A percentile compares a stretch with the other conserved stretches of the same genome.
phyloP scores from a whole-genome alignment of 2,888 invertebrate species.

The Nephrotoma flavescens region DNA sequence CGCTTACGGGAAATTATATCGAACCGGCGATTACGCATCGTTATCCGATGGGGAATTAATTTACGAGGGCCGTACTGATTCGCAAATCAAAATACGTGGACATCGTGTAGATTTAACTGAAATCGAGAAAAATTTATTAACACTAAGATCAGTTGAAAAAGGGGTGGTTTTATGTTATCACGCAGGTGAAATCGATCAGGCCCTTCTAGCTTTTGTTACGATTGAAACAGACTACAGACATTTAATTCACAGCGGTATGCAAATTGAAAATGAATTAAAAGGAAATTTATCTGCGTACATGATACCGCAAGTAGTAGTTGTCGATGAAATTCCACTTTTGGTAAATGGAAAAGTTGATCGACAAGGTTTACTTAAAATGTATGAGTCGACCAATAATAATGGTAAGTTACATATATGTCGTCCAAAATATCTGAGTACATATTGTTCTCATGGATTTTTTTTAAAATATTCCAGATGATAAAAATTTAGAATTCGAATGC shows the following conservation, averaged over 20 bases:
- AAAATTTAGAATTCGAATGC: conserved; percentile 42
- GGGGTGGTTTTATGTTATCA: conserved; percentile 67
- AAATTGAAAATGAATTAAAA: conserved; percentile 49
- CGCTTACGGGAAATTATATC: conserved; percentile 57
- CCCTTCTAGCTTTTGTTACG: conserved; percentile 54
- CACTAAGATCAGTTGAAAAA: conserved; percentile 53
- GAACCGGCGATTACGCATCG: conserved; percentile 73
- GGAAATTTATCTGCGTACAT: conserved; percentile 57
- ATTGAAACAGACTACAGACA: conserved; percentile 32
- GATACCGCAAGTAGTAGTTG: conserved; percentile 60
- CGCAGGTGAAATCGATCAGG: conserved; percentile 54
- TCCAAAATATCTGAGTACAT: neutral
- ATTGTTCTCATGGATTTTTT: neutral
- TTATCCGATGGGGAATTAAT: conserved; percentile 51
- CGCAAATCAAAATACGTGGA: conserved; percentile 74
- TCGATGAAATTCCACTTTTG: conserved; percentile 61
- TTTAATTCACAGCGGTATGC: conserved; percentile 30
- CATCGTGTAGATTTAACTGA: conserved; percentile 75
- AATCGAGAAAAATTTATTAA: conserved; percentile 57
- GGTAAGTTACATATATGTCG: conserved; percentile 32
- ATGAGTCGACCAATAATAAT: conserved; percentile 55
- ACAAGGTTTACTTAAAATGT: conserved; percentile 57
- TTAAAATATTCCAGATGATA: conserved; percentile 31
- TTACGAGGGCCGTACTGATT: conserved; percentile 73
- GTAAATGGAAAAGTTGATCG: conserved; percentile 82